Evolutionary conservation across 2,888 invertebrate species (phyloP).

Genomic region (Aleiodes testaceus): DNA sequence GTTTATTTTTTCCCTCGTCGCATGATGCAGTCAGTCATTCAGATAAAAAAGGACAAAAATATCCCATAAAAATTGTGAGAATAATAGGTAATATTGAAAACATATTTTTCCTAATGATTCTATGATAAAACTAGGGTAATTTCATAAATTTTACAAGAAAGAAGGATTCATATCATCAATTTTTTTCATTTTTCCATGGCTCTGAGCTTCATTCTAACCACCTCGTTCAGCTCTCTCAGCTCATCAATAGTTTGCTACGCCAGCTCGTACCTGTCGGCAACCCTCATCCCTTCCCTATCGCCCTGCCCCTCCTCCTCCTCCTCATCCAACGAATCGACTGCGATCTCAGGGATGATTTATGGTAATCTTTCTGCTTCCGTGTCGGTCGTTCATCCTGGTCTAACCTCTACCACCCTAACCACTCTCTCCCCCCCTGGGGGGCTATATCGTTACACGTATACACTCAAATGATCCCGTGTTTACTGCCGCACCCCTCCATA

Average conservation of each 20-base stretch:
- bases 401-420: constrained; percentile 35
- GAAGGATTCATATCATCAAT: constrained; percentile 5
- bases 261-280: constrained; percentile 49
- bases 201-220: constrained; percentile 19
- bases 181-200: constrained; percentile 20
- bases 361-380: constrained; percentile 55
- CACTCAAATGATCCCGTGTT: constrained; percentile 47
- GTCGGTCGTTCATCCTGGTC: constrained; percentile 50
- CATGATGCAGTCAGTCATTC: constrained; percentile 27
- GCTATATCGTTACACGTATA: constrained; percentile 32
- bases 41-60: constrained; percentile 9
- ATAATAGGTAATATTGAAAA: no score
- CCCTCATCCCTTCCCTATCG: constrained; percentile 36
- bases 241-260: constrained; percentile 54
- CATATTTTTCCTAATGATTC: no score
- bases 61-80: no score
- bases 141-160: neutral
- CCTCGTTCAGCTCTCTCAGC: constrained; percentile 50
- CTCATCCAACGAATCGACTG: constrained; percentile 38
- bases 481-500: constrained; percentile 44
- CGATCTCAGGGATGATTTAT: constrained; percentile 56
- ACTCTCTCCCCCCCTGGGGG: neutral
- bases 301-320: constrained; percentile 34
- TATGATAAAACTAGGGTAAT: no score
- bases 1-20: neutral